Evolutionary conservation across 2,113 vertebrate genomes (phyloP), one percentile per base, ranked within the genome.

Genomic region (Cyanistes caeruleus): DNA sequence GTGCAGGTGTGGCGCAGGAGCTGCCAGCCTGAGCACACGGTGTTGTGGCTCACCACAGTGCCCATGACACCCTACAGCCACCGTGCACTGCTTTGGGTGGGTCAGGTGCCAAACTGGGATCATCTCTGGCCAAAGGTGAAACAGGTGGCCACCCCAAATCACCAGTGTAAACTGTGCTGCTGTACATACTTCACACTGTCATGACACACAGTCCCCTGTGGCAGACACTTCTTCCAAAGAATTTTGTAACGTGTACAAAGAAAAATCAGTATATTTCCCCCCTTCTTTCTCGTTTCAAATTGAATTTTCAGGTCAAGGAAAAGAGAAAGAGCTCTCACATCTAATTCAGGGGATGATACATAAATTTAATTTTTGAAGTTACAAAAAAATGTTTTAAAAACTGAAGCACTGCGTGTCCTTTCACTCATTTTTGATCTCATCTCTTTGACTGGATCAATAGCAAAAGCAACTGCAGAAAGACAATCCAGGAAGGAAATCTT

Each of bases 121-220:
- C 16, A 9, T 9, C 28, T 19, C 9, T 5, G 1, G 20, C 24
- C 73, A 58, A 30, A 88, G 25, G 20, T 9, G 19, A 76, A 49
- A 4, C 30, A 37, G 17, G 7, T 0, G 0, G 15, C 20, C 0
- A 0, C 11, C 27, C 21, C 7, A 4, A 72, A 78, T 43, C 1
- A 1, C 65, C 31, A 20, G 0, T 15, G 6, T 20, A 58, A 84
- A 31, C 12, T 35, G 13, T 12, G 21, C 23, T 78, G 69, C 56
- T 78, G 21, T 2, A 10, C 24, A 18, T 9, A 16, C 10, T 52
- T 68, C 27, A 16, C 1, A 0, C 7, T 33, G 19, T 20, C 30
- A 64, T 0, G 2, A 43, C 1, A 0, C 48, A 30, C 1, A 6
- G 7, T 33, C 5, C 33, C 24, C 53, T 53, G 18, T 22, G 55